Evolutionary conservation across 92 coral and sea anemone genomes (phyloP).

Genomic region (Porites lobata): DNA sequence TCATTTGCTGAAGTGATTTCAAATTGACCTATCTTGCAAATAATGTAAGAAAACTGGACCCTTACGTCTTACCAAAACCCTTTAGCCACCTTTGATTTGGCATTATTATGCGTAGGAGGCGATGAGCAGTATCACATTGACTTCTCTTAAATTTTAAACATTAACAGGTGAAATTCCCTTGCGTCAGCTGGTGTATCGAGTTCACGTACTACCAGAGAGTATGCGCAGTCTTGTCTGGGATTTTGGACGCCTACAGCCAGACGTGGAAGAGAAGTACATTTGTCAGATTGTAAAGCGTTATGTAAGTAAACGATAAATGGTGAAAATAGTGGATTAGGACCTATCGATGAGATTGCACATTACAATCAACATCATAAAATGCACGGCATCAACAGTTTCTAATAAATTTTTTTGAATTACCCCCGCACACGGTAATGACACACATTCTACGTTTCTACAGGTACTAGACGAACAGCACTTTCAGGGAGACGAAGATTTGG

Average conservation of each 20-base stretch:
- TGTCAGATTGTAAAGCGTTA: constrained; percentile 80
- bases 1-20: no score
- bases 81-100: no score
- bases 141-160: background rate
- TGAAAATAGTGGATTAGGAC: background rate
- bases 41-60: no score
- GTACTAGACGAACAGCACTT: constrained; percentile 53
- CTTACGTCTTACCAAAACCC: no score
- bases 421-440: background rate
- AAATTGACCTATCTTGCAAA: no score
- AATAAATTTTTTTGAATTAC: background rate
- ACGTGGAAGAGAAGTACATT: constrained; percentile 78
- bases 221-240: constrained; percentile 91
- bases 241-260: constrained; percentile 86
- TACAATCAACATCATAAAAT: no score
- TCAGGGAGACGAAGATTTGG: constrained; percentile 67
- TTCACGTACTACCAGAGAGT: constrained; percentile 84
- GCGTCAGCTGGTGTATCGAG: constrained; percentile 88
- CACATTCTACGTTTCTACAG: constrained; percentile 3
- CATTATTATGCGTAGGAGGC: no score
- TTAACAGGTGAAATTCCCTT: constrained; percentile 77
- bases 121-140: no score
- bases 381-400: no score
- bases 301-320: constrained; percentile 44
- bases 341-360: background rate